Conservation (phyloP, 2,888 invertebrate genomes). For the Byasa hedistus region DNA sequence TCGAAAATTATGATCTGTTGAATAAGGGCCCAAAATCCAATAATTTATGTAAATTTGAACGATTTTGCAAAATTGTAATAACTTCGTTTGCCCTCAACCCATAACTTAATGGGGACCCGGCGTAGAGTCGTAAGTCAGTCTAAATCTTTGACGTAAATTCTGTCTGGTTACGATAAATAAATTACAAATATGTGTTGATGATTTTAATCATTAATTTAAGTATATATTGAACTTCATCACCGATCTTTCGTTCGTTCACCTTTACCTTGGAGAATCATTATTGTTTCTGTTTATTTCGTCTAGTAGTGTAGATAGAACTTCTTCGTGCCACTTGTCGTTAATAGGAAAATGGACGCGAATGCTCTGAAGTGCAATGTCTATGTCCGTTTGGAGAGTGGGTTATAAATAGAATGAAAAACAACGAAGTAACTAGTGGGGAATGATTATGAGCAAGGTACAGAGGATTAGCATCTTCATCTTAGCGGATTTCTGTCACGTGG, state of each 20-base stretch:
- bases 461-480: not conserved
- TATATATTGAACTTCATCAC: no score
- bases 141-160: not conserved
- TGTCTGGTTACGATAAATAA: not conserved
- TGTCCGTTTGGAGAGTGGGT: constrained; percentile 3
- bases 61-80: not conserved
- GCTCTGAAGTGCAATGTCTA: constrained; percentile 1
- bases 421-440: not conserved
- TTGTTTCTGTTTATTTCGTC: not conserved
- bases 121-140: no score
- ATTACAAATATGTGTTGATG: no score
- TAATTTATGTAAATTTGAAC: not conserved
- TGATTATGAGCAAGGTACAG: not conserved
- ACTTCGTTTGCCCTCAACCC: not conserved
- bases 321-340: constrained; percentile 15
- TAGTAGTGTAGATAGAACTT: not conserved
- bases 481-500: no score
- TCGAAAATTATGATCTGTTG: not conserved
- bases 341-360: constrained; percentile 18
- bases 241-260: not conserved
- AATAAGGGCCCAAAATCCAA: not conserved
- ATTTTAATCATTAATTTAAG: no score
- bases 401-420: constrained; percentile 4
- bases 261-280: not conserved
- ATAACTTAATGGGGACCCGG: not conserved